Evolutionary conservation across 2,888 invertebrate species (phyloP), one percentile per base, ranked within the genome.

Genomic region (Melitaea athalia): DNA sequence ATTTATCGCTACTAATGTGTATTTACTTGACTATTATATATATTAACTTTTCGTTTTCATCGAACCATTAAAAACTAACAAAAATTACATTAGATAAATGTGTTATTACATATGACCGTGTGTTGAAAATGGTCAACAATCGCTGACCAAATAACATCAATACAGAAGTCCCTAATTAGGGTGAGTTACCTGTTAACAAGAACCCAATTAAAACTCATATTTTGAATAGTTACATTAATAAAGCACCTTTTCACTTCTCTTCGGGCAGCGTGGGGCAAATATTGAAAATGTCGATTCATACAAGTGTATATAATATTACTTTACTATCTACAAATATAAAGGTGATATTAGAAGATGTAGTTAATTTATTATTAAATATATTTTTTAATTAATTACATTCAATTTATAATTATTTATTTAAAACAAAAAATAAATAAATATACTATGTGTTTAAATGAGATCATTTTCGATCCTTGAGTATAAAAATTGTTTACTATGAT

Each of bases 121-220:
- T 83, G 82, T 84, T 75, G 50, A 65, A 33, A 76, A 68, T 79
- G 89, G 88, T 88, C 89, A 81, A 82, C 81, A 82, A 84, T 82
- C 77, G 85, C 86, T 86, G 79, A 8, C 77, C 80, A 81, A 83
- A 79, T 79, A 75, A 81, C 38, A 80, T 85, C 85, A 86, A 86
- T 87, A 88, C 78, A 79, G 77, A 75, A 78, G 76, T 75, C 85
- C 86, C 83, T 91, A 91, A 92, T 92, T 92, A 92, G 87, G 76
- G 76, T 59, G 79, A 78, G 81, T 80, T 79, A 80, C 84, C 81
- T 82, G 75, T 73, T 79, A 78, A 84, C 85, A 81, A 76, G 78
- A 76, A 79, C 82, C 90, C 91, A 91, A 92, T 92, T 91, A 91
- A 82, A 82, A 83, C 77, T 80, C 81, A 84, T 79, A 86, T 87